These are phyloP conservation scores for Egretta garzetta DNA, from an alignment of 2,113 vertebrate species.

Conservation along the genomic window DNA sequence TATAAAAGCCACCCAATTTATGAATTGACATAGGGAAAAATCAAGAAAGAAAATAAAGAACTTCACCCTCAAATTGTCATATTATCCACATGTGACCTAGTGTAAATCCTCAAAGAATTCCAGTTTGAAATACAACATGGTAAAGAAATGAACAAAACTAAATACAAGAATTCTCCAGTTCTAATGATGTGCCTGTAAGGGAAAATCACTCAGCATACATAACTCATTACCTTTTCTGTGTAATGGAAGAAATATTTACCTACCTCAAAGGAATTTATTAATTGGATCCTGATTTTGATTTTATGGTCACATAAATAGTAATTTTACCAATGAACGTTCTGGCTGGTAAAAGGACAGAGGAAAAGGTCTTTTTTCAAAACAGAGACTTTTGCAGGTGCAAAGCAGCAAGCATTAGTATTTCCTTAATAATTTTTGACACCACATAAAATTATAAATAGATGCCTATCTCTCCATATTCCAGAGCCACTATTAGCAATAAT, in stretches of 20 bases:
- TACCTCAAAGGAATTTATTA: background rate
- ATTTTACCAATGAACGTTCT: background rate
- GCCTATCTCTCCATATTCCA: background rate
- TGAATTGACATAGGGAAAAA: background rate
- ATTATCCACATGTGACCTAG: background rate
- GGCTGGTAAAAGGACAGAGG: background rate
- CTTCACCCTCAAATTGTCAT: background rate
- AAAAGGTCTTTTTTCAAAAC: background rate
- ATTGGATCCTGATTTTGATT: background rate
- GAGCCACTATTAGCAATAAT: background rate
- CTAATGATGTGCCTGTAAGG: background rate
- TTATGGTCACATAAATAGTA: background rate
- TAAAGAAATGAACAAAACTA: background rate
- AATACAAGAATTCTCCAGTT: background rate
- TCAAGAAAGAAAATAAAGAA: background rate
- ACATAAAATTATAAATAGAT: background rate
- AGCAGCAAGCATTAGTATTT: background rate
- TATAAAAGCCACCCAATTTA: background rate
- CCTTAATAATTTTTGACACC: background rate
- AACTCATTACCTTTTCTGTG: background rate
- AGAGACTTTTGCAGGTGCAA: background rate
- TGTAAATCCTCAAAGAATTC: background rate
- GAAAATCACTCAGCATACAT: background rate
- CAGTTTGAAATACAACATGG: background rate
- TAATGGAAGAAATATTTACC: conserved; percentile 4